A percentile compares a stretch with the other conserved stretches of the same genome.
These are phyloP conservation scores for Leptarthrus brevirostris DNA, from an alignment of 2,888 invertebrate species.

Conservation along the genomic window DNA sequence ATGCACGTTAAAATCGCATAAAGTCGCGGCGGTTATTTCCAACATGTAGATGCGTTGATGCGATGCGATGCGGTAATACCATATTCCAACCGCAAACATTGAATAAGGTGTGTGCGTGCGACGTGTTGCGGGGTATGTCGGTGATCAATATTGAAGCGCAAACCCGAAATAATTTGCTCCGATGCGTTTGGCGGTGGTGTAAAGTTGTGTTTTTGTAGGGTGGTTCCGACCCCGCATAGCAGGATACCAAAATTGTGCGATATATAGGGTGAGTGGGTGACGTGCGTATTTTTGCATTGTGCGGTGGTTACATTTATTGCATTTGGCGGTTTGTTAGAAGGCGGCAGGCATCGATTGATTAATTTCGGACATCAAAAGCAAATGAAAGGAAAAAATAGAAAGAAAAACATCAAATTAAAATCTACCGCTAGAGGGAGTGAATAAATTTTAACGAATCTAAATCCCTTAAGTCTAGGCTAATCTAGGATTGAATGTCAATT, in stretches of 20 bases:
- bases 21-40: not conserved
- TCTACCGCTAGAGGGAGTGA: not conserved
- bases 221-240: not conserved
- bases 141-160: not conserved
- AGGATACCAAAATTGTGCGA: too few relatives aligned
- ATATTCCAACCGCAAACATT: not conserved
- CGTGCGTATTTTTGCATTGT: too few relatives aligned
- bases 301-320: conserved; percentile 1
- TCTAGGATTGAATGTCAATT: conserved; percentile 9
- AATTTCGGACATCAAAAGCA: conserved; percentile 29
- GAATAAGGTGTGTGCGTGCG: not conserved
- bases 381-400: not conserved
- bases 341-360: not conserved
- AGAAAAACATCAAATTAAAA: conserved; percentile 24
- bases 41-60: not conserved
- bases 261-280: too few relatives aligned
- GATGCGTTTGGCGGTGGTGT: not conserved
- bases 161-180: not conserved
- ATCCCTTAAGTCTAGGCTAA: conserved; percentile 18
- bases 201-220: not conserved
- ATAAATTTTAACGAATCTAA: conserved; percentile 16
- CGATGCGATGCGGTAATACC: not conserved
- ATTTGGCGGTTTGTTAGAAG: not conserved
- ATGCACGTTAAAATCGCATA: not conserved
- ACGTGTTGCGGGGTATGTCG: not conserved